Evolutionary conservation across 2,888 invertebrate species (phyloP), one percentile per base, ranked within the genome.

Genomic region (Cremastinae sp.): DNA sequence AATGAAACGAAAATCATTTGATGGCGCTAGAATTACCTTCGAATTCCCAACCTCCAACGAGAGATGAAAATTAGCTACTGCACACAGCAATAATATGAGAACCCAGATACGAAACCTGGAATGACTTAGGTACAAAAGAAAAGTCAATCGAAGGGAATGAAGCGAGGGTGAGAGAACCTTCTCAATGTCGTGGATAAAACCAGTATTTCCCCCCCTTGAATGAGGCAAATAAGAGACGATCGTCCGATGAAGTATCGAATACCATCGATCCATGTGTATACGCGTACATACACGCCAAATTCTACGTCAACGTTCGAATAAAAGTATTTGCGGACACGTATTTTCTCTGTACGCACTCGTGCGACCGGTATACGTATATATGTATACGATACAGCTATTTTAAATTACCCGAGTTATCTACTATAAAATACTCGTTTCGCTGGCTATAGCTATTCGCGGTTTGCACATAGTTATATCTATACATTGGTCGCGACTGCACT

Each of bases 121-220:
- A 55, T n/a, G n/a, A 10, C 20, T 9, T 2, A 1, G 10, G 12
- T 20, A 37, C 37, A 43, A 53, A 66, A 64, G 58, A 74, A 74
- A 74, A 69, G 64, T n/a, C 35, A 70, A 58, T 51, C 49, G 58
- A 18, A 51, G 16, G 16, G 3, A 22, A 58, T 22, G 37, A 18
- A 22, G 41, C 28, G 22, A 37, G 66, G 53, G 35, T 35, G 16
- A 59, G 64, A 65, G 74, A 75, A 75, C 70, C 59, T 65, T 75
- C 59, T 75, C 65, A 75, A 70, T 75, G 74, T 75, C 74, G 47
- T 45, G 37, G 51, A 70, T 51, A 39, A 70, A 75, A 75, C 74
- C 74, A 75, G 74, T 75, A 70, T 75, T 75, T 28, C 70, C 59
- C 59, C 58, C 45, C 53, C 39, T 3, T 28, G 28, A 5, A 28